Evolutionary conservation across 2,113 vertebrate species (phyloP).

Genomic region (Camarhynchus parvulus): DNA sequence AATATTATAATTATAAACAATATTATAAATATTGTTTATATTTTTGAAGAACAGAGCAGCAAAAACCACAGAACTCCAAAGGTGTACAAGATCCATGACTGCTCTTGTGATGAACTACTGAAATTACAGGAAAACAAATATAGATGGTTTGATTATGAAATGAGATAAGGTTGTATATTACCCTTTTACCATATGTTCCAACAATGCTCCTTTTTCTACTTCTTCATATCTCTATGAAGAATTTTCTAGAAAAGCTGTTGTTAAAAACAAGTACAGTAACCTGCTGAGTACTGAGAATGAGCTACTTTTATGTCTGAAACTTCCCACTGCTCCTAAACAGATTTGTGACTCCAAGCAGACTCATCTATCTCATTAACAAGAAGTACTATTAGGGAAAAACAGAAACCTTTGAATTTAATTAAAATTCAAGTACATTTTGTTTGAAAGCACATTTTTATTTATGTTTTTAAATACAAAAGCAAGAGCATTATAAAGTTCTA

Average conservation of each 20-base stretch:
- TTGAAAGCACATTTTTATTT: slow-evolving; percentile 3
- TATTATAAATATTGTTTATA: too few species aligned
- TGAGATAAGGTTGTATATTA: neutral
- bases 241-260: slow-evolving; percentile 25
- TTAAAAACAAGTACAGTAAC: slow-evolving; percentile 50
- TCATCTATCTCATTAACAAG: slow-evolving; percentile 65
- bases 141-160: neutral
- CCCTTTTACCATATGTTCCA: neutral
- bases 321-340: slow-evolving; percentile 50
- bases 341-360: slow-evolving; percentile 46
- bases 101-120: neutral
- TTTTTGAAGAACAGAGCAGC: neutral
- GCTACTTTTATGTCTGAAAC: slow-evolving; percentile 57
- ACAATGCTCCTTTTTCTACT: neutral
- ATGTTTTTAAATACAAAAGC: neutral
- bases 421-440: slow-evolving; percentile 43
- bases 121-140: neutral
- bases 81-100: neutral
- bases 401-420: slow-evolving; percentile 50
- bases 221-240: neutral
- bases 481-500: neutral
- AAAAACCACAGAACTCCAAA: neutral
- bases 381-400: slow-evolving; percentile 11
- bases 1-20: too few species aligned
- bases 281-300: slow-evolving; percentile 55